Evolutionary conservation across 2,888 invertebrate genomes (phyloP).

Genomic region (Idaea aversata): DNA sequence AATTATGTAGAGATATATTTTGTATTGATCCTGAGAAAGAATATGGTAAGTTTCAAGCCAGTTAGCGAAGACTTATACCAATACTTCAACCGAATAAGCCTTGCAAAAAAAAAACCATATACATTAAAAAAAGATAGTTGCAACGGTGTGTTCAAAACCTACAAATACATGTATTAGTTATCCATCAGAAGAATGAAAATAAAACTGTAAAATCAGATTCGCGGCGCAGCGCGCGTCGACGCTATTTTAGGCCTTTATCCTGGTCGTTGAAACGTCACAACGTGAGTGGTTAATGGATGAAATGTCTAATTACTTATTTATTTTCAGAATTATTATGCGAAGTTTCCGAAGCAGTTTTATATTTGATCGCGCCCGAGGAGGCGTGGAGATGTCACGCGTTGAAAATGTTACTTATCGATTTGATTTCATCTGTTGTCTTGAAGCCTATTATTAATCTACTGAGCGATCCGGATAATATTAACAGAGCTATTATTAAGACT

Average conservation of each 20-base stretch:
- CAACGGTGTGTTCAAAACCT: not conserved
- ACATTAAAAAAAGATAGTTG: not conserved
- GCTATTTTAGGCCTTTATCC: too few species aligned
- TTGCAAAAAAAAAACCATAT: not conserved
- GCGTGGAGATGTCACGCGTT: constrained; percentile 92
- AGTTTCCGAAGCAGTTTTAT: constrained; percentile 90
- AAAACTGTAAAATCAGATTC: too few species aligned
- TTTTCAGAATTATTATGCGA: constrained; percentile 88
- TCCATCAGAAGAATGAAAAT: too few species aligned
- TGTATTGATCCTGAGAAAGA: constrained; percentile 85
- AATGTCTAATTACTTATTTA: not conserved
- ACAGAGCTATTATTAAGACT: constrained; percentile 93
- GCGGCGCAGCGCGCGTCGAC: too few species aligned
- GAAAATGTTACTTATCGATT: constrained; percentile 85
- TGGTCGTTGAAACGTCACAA: too few species aligned
- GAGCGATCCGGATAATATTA: constrained; percentile 95
- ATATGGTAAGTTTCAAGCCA: constrained; percentile 65
- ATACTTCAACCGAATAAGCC: not conserved
- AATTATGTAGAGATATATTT: constrained; percentile 88
- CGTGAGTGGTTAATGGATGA: too few species aligned
- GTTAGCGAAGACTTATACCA: not conserved
- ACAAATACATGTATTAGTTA: too few species aligned
- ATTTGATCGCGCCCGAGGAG: constrained; percentile 89
- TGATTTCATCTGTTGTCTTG: constrained; percentile 87
- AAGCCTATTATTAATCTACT: constrained; percentile 85